These are phyloP conservation scores for Diadophis punctatus DNA, from an alignment of 2,113 vertebrate genomes.

Conservation along the genomic window DNA sequence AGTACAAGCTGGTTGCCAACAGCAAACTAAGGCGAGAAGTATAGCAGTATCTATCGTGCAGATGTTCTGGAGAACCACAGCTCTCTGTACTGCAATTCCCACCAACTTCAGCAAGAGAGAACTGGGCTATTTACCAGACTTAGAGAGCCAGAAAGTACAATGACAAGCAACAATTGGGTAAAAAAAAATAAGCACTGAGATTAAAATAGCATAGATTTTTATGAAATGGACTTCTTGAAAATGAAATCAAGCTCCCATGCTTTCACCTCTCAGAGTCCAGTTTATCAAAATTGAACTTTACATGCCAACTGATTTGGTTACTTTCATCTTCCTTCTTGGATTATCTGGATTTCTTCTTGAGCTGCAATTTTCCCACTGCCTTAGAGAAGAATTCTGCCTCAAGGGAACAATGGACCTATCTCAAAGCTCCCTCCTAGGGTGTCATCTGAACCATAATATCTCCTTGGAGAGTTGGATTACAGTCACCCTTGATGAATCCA, in stretches of 20 bases:
- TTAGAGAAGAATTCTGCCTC: neutral
- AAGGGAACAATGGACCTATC: neutral
- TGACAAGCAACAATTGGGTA: neutral
- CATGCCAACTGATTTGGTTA: neutral
- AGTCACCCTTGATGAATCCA: neutral
- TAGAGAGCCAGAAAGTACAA: neutral
- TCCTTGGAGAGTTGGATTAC: neutral
- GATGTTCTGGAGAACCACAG: neutral
- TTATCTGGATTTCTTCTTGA: neutral
- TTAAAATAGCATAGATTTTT: neutral
- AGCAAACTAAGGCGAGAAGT: neutral
- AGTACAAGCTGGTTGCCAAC: neutral
- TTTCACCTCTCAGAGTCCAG: neutral
- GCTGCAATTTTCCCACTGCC: neutral
- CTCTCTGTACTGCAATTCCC: neutral
- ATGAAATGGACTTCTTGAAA: neutral
- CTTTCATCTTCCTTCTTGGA: neutral
- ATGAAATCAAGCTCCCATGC: neutral
- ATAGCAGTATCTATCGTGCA: neutral
- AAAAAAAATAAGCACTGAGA: neutral
- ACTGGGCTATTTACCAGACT: neutral
- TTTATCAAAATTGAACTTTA: neutral
- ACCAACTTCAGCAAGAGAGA: too few species aligned
- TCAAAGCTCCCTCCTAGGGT: neutral
- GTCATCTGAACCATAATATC: neutral